Percentiles rank a stretch among this genome's conserved stretches.
phyloP scores from a whole-genome alignment of 1,140 invertebrate species.

The Drosophila nannoptera region DNA sequence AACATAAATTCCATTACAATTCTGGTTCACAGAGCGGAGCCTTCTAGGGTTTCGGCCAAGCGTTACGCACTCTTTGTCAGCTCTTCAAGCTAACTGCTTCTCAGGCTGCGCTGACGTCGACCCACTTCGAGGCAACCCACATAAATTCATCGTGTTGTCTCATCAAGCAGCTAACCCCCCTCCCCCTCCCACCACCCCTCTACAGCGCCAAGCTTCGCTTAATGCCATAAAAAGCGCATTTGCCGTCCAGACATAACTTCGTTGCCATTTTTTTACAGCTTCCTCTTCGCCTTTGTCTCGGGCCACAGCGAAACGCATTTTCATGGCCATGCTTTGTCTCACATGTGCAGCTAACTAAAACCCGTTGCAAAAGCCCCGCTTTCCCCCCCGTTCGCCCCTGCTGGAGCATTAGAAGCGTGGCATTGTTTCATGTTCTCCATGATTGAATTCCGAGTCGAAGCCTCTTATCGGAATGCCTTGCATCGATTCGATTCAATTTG shows the following conservation, averaged over 20 bases:
- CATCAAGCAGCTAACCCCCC: constrained; percentile 3
- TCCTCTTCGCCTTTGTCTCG: constrained; percentile 22
- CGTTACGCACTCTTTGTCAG: constrained; percentile 3
- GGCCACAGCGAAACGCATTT: constrained; percentile 15
- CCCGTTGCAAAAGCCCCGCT: constrained; percentile 32
- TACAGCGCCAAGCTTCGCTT: no score
- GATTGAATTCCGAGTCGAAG: not conserved
- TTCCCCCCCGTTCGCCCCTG: not conserved
- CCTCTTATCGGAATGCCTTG: not conserved
- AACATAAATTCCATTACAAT: not conserved
- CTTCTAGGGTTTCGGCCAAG: not conserved
- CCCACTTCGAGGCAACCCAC: constrained; percentile 30
- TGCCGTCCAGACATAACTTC: constrained; percentile 55
- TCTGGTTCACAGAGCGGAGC: not conserved
- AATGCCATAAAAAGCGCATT: constrained; percentile 42
- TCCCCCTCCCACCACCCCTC: not conserved
- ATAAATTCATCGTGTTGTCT: constrained; percentile 24
- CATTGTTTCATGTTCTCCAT: constrained; percentile 1
- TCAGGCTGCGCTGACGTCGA: constrained; percentile 13
- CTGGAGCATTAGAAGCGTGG: not conserved
- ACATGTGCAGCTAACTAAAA: constrained; percentile 49
- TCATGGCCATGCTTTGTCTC: constrained; percentile 19
- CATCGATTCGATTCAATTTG: no score
- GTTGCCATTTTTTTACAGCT: constrained; percentile 51
- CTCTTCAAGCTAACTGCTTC: not conserved